Evolutionary conservation across 1,140 invertebrate species (phyloP), one percentile per base, ranked within the genome.

Genomic region (Bombyx mori): DNA sequence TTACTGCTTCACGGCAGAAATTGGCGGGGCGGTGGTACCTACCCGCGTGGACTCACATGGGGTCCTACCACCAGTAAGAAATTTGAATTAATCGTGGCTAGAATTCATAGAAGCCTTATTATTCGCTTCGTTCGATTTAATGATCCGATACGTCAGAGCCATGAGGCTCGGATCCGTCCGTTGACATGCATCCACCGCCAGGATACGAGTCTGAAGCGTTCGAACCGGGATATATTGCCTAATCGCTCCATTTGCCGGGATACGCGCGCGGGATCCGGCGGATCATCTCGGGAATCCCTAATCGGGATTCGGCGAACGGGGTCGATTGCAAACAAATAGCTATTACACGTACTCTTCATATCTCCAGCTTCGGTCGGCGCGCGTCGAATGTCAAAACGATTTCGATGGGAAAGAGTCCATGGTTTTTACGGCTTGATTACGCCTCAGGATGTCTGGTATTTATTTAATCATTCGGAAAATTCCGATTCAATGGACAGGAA

Each of bases 321-420:
- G 59, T 57, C 61, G 66, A 73, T 77, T 62, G 63, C 77, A 75
- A 78, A 79, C 75, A 75, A 74, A 80, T 81, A 62, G 67, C 62
- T 63, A 65, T 58, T 66, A 65, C 63, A 70, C 63, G 65, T 71
- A 59, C 52, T 43, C 9, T 26, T 26, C 8, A 51, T 51, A 12
- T 12, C 5, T 26, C 50, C n/a, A 26, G 7, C 5, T 51, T 51
- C 22, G 8, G 22, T 47, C 2, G n/a, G 8, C 45, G n/a, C 45
- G 0, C 10, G 8, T 3, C 6, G 45, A 47, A 47, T 47, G n/a
- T 47, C 6, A 47, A 47, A 12, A 47, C 45, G 45, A 47, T 47
- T 47, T 10, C 6, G n/a, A 2, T 5, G 26, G 4, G 26, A 35
- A 18, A 45, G 44, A 3, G 45, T 47, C 45, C 45, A 47, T 12